These are phyloP conservation scores for Poeciliopsis occidentalis DNA, from an alignment of 2,113 vertebrate species.

Conservation along the genomic window DNA sequence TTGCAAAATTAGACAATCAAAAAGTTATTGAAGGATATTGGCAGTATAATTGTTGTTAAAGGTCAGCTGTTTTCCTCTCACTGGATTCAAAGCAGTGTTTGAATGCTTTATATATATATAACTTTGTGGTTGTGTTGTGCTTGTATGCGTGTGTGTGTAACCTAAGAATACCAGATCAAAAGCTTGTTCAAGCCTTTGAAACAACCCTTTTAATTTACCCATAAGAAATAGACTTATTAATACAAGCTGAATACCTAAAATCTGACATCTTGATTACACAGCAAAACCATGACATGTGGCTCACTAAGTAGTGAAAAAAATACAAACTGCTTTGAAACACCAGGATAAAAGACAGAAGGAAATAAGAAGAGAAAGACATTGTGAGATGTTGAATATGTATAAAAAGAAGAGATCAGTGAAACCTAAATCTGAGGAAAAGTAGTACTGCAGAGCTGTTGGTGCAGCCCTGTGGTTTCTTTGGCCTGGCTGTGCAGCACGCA, in stretches of 20 bases:
- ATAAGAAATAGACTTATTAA: constrained; percentile 27
- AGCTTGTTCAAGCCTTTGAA: constrained; percentile 27
- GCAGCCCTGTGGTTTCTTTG: constrained; percentile 70
- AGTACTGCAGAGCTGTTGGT: constrained; percentile 46
- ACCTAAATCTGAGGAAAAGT: constrained; percentile 35
- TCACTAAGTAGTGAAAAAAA: constrained; percentile 29
- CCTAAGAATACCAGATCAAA: constrained; percentile 5
- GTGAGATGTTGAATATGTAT: constrained; percentile 22
- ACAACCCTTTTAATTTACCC: constrained; percentile 10
- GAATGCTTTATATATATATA: no score
- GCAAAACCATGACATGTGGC: constrained; percentile 48
- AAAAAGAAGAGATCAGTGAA: constrained; percentile 23
- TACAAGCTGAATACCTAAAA: constrained; percentile 32
- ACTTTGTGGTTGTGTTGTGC: no score
- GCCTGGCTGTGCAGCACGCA: constrained; percentile 66
- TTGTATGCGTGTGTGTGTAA: no score
- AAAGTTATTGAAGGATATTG: no score
- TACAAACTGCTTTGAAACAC: constrained; percentile 38
- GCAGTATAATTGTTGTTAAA: no score
- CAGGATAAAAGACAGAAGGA: constrained; percentile 39
- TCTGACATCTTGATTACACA: constrained; percentile 49
- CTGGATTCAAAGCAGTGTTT: no score
- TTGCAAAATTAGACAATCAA: no score
- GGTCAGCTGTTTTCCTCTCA: no score
- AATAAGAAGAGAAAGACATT: constrained; percentile 32